phyloP scores from a whole-genome alignment of 2,797 vertebrate genomes.

The Phrynocephalus forsythii region DNA sequence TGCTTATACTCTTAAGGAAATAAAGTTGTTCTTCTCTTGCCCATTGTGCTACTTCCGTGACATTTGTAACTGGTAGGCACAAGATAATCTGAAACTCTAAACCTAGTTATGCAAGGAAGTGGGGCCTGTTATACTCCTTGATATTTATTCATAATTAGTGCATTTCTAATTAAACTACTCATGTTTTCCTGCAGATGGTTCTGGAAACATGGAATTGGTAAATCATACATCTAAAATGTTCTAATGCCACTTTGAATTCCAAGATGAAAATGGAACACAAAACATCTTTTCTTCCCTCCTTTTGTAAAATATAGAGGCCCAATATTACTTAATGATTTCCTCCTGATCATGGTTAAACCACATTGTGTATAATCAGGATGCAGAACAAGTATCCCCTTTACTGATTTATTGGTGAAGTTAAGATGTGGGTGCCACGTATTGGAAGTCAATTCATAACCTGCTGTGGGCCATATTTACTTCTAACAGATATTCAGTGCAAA shows the following conservation, averaged over 20 bases:
- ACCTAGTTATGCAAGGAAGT: background rate
- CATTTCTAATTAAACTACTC: background rate
- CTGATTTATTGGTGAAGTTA: background rate
- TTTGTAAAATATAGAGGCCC: background rate
- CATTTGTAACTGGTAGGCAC: background rate
- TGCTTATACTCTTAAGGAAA: background rate
- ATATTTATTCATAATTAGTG: constrained; percentile 2
- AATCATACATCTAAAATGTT: background rate
- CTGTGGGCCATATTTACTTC: background rate
- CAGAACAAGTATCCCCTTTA: background rate
- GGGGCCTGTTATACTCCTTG: background rate
- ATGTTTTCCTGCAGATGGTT: background rate
- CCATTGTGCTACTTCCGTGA: background rate
- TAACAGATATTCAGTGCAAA: background rate
- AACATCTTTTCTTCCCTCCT: background rate
- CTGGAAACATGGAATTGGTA: background rate
- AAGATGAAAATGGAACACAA: background rate
- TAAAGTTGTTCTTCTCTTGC: background rate
- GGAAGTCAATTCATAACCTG: background rate
- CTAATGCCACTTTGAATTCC: background rate
- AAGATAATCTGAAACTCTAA: background rate
- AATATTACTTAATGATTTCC: background rate
- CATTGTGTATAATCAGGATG: background rate
- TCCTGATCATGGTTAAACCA: background rate
- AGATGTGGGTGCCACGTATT: background rate